Base-by-base conservation (phyloP, 2,797 vertebrate species). In the Alca torda region DNA sequence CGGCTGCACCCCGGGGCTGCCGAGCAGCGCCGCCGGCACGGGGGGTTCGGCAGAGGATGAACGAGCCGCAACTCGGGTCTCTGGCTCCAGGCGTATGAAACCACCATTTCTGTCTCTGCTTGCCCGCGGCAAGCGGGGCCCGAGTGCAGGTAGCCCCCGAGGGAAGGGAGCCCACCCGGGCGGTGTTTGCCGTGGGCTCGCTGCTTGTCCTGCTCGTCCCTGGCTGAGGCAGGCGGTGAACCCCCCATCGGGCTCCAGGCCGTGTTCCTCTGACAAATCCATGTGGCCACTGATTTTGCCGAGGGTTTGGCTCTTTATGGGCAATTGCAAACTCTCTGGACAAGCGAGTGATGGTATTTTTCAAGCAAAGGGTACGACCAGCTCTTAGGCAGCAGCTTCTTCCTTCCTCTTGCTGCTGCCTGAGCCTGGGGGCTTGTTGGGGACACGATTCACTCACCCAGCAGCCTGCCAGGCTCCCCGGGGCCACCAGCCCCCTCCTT, bases 201-300 rank as follows among this genome's bases (percentile, higher is more conserved):
- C 57, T 9, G 26, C 9, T 4, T 8, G 46, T 26, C 21, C 67
- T 26, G 24, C 35, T 18, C 1, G 5, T 13, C 26, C 35, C 8
- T 2, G 8, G 31, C 50, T 28, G 53, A 31, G 25, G 35, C 33
- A 7, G 18, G 10, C 16, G 51, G 3, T 24, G 28, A 65, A 23
- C 5, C 13, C 10, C 26, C 25, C 6, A 0, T 4, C 0, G 4
- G 33, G 46, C 59, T 76, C 45, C 17, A 4, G 18, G 23, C 59
- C 25, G 9, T 5, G 16, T 33, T 45, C 50, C 31, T 45, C 23
- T 53, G n/a, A 30, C n/a, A 19, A 6, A 31, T 26, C 33, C 15
- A 0, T 1, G 13, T 35, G 50, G 51, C 39, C 11, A 7, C 31
- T 14, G 26, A 10, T 24, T 53, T 9, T 16, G 59, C n/a, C 6